Conservation (phyloP, 2,113 vertebrate genomes). For the Petaurus breviceps region DNA sequence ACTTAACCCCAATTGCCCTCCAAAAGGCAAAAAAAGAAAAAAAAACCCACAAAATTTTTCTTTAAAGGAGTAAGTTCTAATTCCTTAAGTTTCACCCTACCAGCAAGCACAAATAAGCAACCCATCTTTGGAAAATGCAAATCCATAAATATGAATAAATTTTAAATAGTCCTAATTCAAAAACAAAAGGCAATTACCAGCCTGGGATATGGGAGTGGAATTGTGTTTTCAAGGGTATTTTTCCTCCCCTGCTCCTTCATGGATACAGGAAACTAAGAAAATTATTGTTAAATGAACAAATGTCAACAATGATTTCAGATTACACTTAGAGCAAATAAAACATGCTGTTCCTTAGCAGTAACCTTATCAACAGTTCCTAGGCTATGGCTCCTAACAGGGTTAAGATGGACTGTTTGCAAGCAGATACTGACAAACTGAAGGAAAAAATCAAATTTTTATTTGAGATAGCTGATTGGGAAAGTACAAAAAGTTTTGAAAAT, state of each 20-base stretch:
- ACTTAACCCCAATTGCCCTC: no score
- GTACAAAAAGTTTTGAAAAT: neutral
- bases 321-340: neutral
- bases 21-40: no score
- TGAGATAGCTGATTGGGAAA: neutral
- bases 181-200: conserved; percentile 9
- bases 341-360: neutral
- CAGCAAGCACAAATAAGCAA: neutral
- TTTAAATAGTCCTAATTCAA: neutral
- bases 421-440: conserved; percentile 25
- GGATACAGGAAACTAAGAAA: neutral
- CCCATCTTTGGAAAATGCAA: conserved; percentile 5
- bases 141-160: neutral
- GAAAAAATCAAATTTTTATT: neutral
- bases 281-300: neutral
- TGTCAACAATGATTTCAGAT: neutral
- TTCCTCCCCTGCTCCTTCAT: neutral
- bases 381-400: neutral
- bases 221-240: neutral
- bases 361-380: neutral
- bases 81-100: neutral
- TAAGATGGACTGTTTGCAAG: neutral
- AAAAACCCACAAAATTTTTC: neutral
- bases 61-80: conserved; percentile 6
- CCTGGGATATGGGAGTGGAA: neutral